These are phyloP conservation scores for Myotis pilosus DNA, from an alignment of 2,797 vertebrate species.

Conservation along the genomic window DNA sequence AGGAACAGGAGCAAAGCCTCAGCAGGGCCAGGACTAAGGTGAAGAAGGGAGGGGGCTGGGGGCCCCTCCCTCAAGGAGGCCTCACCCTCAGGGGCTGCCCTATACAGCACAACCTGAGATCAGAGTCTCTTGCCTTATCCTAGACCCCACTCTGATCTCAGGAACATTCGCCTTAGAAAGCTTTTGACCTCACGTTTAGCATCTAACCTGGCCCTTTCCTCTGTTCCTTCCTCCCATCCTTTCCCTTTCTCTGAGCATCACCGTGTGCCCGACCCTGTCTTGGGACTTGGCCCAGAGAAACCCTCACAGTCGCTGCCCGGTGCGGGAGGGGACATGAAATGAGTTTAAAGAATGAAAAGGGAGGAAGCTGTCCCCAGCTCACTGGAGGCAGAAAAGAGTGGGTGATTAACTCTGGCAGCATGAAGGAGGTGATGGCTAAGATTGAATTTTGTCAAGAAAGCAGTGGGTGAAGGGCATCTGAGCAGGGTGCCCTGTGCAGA, in stretches of 20 bases:
- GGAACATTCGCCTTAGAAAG: background rate
- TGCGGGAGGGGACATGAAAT: background rate
- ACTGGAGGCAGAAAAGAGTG: background rate
- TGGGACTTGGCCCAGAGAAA: background rate
- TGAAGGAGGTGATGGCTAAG: too few relatives aligned
- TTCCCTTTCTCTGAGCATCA: rapidly evolving
- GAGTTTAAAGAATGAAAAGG: background rate
- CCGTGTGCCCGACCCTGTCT: background rate
- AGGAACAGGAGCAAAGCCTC: rapidly evolving
- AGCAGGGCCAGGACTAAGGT: rapidly evolving
- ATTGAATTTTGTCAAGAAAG: background rate
- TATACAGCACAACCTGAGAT: rapidly evolving
- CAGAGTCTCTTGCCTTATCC: background rate
- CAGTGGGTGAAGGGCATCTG: rapidly evolving
- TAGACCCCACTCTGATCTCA: background rate
- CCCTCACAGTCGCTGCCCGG: background rate
- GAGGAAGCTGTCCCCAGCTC: too few relatives aligned
- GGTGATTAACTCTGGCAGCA: rapidly evolving
- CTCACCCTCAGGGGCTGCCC: rapidly evolving
- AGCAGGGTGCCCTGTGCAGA: rapidly evolving
- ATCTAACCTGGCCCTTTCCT: background rate
- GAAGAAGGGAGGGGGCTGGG: background rate
- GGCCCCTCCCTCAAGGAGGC: background rate
- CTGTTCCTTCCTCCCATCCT: background rate
- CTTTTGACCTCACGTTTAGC: background rate